phyloP scores from a whole-genome alignment of 2,888 invertebrate species.

The Caenorhabditis virilis region DNA sequence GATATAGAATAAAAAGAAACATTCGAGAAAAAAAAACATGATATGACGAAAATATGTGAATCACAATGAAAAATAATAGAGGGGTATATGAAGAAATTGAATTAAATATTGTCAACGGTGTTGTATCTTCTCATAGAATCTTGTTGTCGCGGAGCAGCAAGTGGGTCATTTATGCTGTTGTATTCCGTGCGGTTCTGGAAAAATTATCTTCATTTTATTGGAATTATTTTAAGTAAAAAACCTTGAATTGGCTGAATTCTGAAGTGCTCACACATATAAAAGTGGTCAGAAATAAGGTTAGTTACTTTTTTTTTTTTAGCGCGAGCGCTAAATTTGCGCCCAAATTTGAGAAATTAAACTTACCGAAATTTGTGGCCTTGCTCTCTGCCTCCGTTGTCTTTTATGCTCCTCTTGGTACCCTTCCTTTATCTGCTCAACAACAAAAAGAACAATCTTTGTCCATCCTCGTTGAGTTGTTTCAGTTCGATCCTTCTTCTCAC shows the following conservation, averaged over 20 bases:
- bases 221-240: too few species aligned
- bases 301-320: not conserved
- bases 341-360: not conserved
- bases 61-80: not conserved
- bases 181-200: conserved; percentile 26
- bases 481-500: conserved; percentile 51
- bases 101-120: conserved; percentile 37
- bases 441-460: conserved; percentile 55
- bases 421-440: conserved; percentile 51
- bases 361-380: not conserved
- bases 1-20: not conserved
- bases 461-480: conserved; percentile 52
- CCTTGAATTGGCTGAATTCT: too few species aligned
- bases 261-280: too few species aligned
- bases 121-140: conserved; percentile 40
- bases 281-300: conserved; percentile 3
- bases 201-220: too few species aligned
- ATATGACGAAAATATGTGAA: not conserved
- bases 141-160: conserved; percentile 8
- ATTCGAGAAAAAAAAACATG: not conserved
- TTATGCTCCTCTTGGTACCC: conserved; percentile 51
- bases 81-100: not conserved
- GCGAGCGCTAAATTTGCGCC: not conserved
- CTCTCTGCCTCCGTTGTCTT: conserved; percentile 31
- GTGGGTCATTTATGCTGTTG: conserved; percentile 28